phyloP scores from a whole-genome alignment of 2,888 invertebrate species.

The Rotaria magnacalcarata region DNA sequence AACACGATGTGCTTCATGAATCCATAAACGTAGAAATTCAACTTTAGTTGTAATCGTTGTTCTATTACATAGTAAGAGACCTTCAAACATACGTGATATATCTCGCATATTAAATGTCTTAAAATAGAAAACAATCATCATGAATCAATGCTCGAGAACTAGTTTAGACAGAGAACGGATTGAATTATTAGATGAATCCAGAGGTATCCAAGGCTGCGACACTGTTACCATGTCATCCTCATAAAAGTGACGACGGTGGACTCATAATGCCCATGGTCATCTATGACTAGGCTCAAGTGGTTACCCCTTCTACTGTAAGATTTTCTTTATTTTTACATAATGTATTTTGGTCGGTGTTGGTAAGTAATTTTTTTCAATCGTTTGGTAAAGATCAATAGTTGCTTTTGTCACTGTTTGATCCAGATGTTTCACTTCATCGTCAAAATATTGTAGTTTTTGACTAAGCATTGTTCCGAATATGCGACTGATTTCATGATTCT shows the following conservation, averaged over 20 bases:
- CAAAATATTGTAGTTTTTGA: slow-evolving; percentile 73
- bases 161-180: too few relatives aligned
- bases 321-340: slow-evolving; percentile 51
- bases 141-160: too few relatives aligned
- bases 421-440: slow-evolving; percentile 70
- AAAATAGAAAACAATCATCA: neutral
- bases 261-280: too few relatives aligned
- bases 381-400: slow-evolving; percentile 58
- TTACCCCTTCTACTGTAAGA: too few relatives aligned
- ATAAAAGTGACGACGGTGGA: too few relatives aligned
- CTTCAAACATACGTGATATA: slow-evolving; percentile 60
- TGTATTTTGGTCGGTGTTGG: slow-evolving; percentile 60
- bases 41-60: neutral
- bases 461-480: slow-evolving; percentile 74
- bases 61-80: slow-evolving; percentile 1
- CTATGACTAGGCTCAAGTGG: too few relatives aligned
- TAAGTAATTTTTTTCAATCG: slow-evolving; percentile 55
- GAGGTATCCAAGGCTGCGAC: too few relatives aligned
- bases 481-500: slow-evolving; percentile 63
- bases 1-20: slow-evolving; percentile 72
- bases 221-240: too few relatives aligned
- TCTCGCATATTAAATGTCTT: slow-evolving; percentile 63
- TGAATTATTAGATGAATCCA: too few relatives aligned
- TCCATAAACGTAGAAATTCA: slow-evolving; percentile 72
- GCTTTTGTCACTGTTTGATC: slow-evolving; percentile 60